These are phyloP conservation scores for Schizaphis graminum DNA, from an alignment of 2,888 invertebrate genomes.

Conservation along the genomic window DNA sequence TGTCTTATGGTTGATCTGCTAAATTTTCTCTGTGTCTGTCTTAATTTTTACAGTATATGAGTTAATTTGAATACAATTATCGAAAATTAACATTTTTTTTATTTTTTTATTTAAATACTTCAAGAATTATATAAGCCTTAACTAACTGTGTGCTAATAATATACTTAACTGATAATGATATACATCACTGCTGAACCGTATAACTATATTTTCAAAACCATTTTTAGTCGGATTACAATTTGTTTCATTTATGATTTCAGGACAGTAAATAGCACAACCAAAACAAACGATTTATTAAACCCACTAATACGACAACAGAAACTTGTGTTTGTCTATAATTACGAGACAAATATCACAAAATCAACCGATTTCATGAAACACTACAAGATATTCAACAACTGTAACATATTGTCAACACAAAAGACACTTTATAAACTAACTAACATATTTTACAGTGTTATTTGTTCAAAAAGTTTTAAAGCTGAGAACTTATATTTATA, in stretches of 20 bases:
- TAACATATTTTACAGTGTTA: constrained; percentile 54
- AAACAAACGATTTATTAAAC: constrained; percentile 59
- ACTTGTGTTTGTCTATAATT: constrained; percentile 55
- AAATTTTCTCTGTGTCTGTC: neutral
- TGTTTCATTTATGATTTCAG: constrained; percentile 65
- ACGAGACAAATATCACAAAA: constrained; percentile 63
- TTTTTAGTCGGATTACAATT: constrained; percentile 25
- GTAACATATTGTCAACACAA: constrained; percentile 57
- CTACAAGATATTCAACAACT: constrained; percentile 62
- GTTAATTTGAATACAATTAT: neutral
- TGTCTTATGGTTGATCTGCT: neutral
- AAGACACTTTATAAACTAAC: constrained; percentile 59
- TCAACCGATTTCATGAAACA: constrained; percentile 58
- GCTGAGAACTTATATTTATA: constrained; percentile 29
- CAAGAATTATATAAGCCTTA: neutral
- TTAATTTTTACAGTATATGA: neutral
- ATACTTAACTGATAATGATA: constrained; percentile 36
- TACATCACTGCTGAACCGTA: constrained; percentile 23
- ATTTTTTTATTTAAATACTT: neutral
- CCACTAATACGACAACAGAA: constrained; percentile 61
- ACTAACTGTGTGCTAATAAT: constrained; percentile 49
- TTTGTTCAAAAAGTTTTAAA: constrained; percentile 41
- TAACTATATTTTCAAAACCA: constrained; percentile 26
- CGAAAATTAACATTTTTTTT: neutral
- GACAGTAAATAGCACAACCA: constrained; percentile 60